Conservation (phyloP, 2,888 invertebrate genomes). For the Lithodes maja region DNA sequence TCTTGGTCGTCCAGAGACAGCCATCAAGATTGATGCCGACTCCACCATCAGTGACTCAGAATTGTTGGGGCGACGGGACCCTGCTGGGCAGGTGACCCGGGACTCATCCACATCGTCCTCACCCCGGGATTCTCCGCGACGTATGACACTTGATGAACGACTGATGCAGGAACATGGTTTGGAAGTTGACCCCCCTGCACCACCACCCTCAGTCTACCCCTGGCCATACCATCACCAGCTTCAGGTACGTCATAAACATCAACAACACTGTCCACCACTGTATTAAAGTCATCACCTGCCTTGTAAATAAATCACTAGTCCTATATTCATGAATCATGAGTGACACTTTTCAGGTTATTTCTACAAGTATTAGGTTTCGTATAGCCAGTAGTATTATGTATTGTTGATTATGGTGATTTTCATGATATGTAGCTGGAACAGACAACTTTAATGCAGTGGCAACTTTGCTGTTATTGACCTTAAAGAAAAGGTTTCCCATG, state of each 20-base stretch:
- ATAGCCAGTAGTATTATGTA: too few relatives aligned
- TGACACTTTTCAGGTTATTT: too few relatives aligned
- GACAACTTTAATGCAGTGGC: too few relatives aligned
- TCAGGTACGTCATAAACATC: conserved; percentile 20
- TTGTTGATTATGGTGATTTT: too few relatives aligned
- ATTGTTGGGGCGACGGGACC: conserved; percentile 72
- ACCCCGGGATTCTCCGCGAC: conserved; percentile 76
- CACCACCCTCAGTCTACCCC: not conserved
- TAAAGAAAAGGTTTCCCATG: too few relatives aligned
- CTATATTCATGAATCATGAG: too few relatives aligned
- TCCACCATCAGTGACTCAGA: conserved; percentile 78
- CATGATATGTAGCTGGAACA: too few relatives aligned
- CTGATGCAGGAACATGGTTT: conserved; percentile 80
- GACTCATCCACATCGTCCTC: conserved; percentile 28
- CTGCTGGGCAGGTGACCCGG: conserved; percentile 2
- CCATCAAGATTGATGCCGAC: conserved; percentile 74
- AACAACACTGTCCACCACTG: too few relatives aligned
- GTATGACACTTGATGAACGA: conserved; percentile 80
- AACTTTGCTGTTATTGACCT: too few relatives aligned
- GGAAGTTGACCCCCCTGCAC: conserved; percentile 25
- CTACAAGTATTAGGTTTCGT: too few relatives aligned
- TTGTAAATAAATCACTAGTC: too few relatives aligned
- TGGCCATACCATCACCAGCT: conserved; percentile 43
- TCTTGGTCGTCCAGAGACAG: conserved; percentile 14
- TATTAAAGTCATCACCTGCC: too few relatives aligned